Evolutionary conservation across 2,113 vertebrate genomes (phyloP), one percentile per base, ranked within the genome.

Genomic region (Phycodurus eques): DNA sequence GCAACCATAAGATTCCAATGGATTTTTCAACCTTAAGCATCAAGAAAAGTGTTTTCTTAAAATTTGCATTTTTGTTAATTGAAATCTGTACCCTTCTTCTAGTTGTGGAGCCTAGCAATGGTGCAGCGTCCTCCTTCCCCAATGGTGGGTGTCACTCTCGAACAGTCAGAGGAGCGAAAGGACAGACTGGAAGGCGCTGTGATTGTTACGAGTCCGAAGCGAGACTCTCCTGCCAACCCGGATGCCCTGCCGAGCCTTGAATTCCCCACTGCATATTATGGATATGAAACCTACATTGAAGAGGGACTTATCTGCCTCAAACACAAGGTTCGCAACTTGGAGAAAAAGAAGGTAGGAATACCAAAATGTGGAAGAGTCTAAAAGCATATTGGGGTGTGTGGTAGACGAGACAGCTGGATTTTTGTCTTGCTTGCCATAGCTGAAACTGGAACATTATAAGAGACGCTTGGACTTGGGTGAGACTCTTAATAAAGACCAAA

Each of bases 271-370:
- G 73, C 91, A 60, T 94, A 96, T 81, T 93, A 95, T 15, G 96
- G 93, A 0, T 98, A 98, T 2, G 97, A 99, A 67, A 94, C 87
- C 47, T 99, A 98, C 76, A 93, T 98, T 49, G 96, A 98, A 62
- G 95, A 98, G 15, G 96, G 97, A 66, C 94, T 98, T 70, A 96
- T 99, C 91, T 98, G 97, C 87, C 92, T 99, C 76, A 96, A 96
- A 81, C 95, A 98, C 92, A 99, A 99, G 90, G 94, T 99, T 44
- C 94, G 97, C 77, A 99, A 99, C 89, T 92, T 98, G 72, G 97
- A 99, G 91, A 99, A 99, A 84, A 99, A 96, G 83, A 99, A 98
- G 96, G 97, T 98, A 90, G 67, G 70, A 17, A 0, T 15, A 2
- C 0, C 33, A 20, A 19, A 19, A 2, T 9, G 33, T n/a, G 4